Base-by-base conservation (phyloP, 2,797 vertebrate genomes). In the Pangasius krempfi region DNA sequence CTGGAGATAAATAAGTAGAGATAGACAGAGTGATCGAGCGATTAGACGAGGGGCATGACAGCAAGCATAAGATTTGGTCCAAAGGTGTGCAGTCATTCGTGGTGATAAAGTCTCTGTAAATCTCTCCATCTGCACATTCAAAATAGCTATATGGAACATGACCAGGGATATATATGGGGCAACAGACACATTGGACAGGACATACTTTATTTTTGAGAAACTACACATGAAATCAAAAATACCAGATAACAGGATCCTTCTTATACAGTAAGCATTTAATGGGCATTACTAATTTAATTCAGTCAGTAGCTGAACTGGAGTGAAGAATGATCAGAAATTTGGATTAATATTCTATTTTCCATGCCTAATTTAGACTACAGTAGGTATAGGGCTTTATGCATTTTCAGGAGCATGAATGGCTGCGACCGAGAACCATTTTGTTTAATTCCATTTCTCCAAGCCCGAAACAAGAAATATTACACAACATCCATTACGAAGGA, bases 1-100 rank as follows among this genome's bases (percentile, higher is more conserved):
- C 96, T 96, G 30, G 47, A 78, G 47, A 88, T 68, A 70, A 60
- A 82, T 14, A 18, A 1, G 22, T 4, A 68, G 27, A 86, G 27
- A 87, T 7, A 86, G 5, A 87, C 20, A 54, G 12, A 83, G 16
- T 20, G 25, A 13, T 2, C 25, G 33, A 9, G 14, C 18, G 27
- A 78, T 80, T 25, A 81, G 18, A 33, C 22, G 12, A 40, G 1
- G 13, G 54, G 56, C 18, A 58, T 10, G 50, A 60, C 56, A n/a
- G 60, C 3, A 3, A 22, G 54, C 22, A 81, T 60, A 20, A 54
- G 44, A 5, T n/a, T 78, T 50, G 27, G 50, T 54, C 12, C 73
- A 76, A 76, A 20, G 76, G 6, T 54, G 16, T 30, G 13, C 47
- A 30, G 27, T 78, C 47, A 30, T 20, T 60, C 9, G n/a, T 0